Base-by-base conservation (phyloP, 2,797 vertebrate species). In the Numenius phaeopus region DNA sequence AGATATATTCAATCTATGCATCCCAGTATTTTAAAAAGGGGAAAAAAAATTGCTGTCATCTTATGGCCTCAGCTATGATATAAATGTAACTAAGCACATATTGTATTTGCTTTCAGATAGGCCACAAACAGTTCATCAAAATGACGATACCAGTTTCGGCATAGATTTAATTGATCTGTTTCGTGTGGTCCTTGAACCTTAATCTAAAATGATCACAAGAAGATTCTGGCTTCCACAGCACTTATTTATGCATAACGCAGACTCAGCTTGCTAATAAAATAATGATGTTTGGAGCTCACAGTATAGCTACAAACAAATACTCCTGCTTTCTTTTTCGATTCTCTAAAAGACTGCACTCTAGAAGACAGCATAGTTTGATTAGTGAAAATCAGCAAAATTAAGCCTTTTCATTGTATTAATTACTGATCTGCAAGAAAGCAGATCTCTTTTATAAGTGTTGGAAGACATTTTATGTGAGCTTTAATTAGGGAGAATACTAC, bases 141-240 rank as follows among this genome's bases (percentile, higher is more conserved):
- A 88, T 9, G 3, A 50, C 0, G 0, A 30, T 59, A 52, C 3
- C 0, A 6, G 8, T 76, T 59, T 82, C 47, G 64, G 17, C 1
- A 1, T 18, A 77, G 27, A 61, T n/a, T 85, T 61, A 57, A 65
- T 42, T 78, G 32, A 75, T 59, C 7, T 3, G 17, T 71, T 66
- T 69, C 59, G 14, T 84, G 14, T 39, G 7, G 23, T 58, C 7
- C 22, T 73, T 81, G 44, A 87, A 75, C 4, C 22, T 87, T 50
- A 55, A 66, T 66, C n/a, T 78, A 61, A 84, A 67, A 61, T 34
- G 21, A 44, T 85, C 40, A 40, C 21, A 65, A 32, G 34, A 88
- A 39, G 18, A 52, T 83, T 77, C 44, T 82, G 10, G 58, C 26
- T 87, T 82, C 14, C n/a, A 52, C 21, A 59, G 30, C 24, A 40